Evolutionary conservation across 2,888 invertebrate genomes (phyloP), one percentile per base, ranked within the genome.

Genomic region (Azorinus chamasolen): DNA sequence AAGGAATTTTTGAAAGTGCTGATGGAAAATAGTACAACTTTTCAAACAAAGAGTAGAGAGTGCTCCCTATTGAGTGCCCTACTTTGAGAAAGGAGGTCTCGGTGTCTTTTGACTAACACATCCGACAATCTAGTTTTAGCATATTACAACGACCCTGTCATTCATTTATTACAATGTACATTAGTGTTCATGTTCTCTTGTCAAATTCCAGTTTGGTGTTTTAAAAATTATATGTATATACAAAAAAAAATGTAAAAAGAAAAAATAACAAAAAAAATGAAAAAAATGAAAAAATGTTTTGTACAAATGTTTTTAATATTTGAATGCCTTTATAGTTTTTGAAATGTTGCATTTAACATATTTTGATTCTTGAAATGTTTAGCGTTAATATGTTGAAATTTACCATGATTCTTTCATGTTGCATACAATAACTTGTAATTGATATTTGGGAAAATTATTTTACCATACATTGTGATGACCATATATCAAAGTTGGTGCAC

Each of bases 1-100:
- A 55, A 55, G 55, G 6, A 55, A 55, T 14, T 32, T 32, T 32
- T 32, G 32, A 32, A 32, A 32, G 32, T 32, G 32, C 32, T 32
- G 32, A 32, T 32, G 32, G 32, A 6, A 32, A 32, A 32, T 6
- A 32, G 32, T 32, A 32, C 32, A 32, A 32, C 32, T 32, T 32
- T 32, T 32, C 32, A 32, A 32, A 32, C 32, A 32, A 32, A 32
- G 14, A 45, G 45, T 45, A 32, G 50, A 62, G 39, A 83, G 63
- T 87, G 87, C 90, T 91, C 89, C 91, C 90, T 91, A 89, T 91
- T 91, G 90, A 91, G 90, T 89, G 84, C 84, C 81, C 80, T 81
- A 37, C 37, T 46, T 51, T 58, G 45, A 41, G 54, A 45, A 62
- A 69, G 72, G 46, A 45, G 71, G 75, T 83, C 79, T 80, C 77